phyloP scores from a whole-genome alignment of 1,140 invertebrate species.

The Sogatella furcifera region DNA sequence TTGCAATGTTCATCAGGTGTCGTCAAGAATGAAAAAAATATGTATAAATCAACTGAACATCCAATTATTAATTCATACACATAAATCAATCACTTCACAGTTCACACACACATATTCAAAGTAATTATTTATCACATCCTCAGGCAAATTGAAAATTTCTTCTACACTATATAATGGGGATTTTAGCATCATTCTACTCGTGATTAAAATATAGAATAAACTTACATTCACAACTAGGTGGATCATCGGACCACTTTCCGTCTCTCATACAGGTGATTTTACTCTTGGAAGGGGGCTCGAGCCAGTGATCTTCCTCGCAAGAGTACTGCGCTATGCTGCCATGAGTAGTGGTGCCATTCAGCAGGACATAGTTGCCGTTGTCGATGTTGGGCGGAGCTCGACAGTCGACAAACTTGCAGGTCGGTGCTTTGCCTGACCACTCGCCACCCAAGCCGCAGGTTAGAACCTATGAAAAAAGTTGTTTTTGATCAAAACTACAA shows the following conservation, averaged over 20 bases:
- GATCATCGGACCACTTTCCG: constrained; percentile 75
- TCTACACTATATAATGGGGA: too few relatives aligned
- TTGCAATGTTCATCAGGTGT: too few relatives aligned
- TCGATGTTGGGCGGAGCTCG: constrained; percentile 65
- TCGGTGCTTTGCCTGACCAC: constrained; percentile 67
- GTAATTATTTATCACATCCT: too few relatives aligned
- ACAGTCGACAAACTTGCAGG: constrained; percentile 80
- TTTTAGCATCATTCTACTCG: too few relatives aligned
- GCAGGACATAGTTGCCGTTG: constrained; percentile 56
- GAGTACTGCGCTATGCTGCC: constrained; percentile 61
- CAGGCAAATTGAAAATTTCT: too few relatives aligned
- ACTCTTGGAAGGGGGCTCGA: constrained; percentile 52
- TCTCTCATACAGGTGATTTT: constrained; percentile 60
- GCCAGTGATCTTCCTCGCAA: constrained; percentile 74
- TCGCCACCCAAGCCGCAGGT: constrained; percentile 69
- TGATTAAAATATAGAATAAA: constrained; percentile 17
- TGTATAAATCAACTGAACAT: too few relatives aligned
- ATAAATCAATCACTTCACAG: too few relatives aligned
- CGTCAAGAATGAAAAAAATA: too few relatives aligned
- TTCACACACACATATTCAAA: too few relatives aligned
- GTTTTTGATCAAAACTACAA: too few relatives aligned
- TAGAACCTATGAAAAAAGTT: constrained; percentile 42
- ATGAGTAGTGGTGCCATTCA: constrained; percentile 70
- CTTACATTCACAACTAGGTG: constrained; percentile 76
- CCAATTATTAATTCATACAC: too few relatives aligned